Evolutionary conservation across 2,888 invertebrate genomes (phyloP), one percentile per base, ranked within the genome.

Genomic region (Archips xylosteana): DNA sequence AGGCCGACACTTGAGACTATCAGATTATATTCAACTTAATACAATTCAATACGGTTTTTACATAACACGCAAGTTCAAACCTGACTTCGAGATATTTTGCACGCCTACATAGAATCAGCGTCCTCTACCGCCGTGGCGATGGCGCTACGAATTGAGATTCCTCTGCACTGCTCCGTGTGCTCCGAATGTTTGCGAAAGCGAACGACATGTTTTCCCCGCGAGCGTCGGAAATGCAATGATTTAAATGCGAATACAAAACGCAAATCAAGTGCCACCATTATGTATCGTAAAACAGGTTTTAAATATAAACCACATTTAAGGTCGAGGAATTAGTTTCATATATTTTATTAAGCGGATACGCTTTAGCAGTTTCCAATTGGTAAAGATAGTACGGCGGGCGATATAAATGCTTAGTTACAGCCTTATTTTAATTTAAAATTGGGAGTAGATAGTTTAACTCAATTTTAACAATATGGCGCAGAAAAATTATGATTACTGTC

Each of bases 1-100:
- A 75, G 47, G 61, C 60, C 54, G 72, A 72, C 57, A 75, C 64
- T 42, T 66, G 75, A 75, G 72, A 75, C 57, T 68, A n/a, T 54
- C 49, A 12, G n/a, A 60, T 64, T 64, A 69, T 42, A 42, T 72
- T 72, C 13, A 51, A 66, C 15, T 42, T 68, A 32, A 13, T 67
- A n/a, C 36, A 36, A 68, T 68, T 64, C 57, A 64, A 69, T 32
- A 57, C 57, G 3, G 32, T 57, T 57, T 57, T 57, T 57, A 15
- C 51, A 54, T 54, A 57, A 57, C 32, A 32, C 57, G 12, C 57
- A 32, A 57, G 10, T 57, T 57, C 54, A 54, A 10, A 57, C 32
- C 57, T 10, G 57, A 32, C 57, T 57, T 57, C 32, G 12, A 0
- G 12, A 9, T 23, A 9, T 23, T 15, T 23, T 9, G 54, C 54